Conservation (phyloP, 2,888 invertebrate genomes). For the Pseudeuparius sepicola region DNA sequence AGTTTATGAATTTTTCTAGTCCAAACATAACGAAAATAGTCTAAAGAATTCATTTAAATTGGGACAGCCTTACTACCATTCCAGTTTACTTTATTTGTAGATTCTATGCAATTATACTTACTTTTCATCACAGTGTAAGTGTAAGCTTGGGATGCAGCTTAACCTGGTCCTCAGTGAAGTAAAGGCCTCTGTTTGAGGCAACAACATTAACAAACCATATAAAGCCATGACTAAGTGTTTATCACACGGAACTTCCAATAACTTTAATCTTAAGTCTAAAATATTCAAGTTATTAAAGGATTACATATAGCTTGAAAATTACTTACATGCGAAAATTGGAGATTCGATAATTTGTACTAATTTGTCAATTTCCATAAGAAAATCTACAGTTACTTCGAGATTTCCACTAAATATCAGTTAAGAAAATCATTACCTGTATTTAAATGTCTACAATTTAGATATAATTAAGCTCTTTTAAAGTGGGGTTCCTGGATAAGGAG, state of each 20-base stretch:
- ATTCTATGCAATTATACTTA: too few species aligned
- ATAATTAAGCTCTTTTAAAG: conserved; percentile 3
- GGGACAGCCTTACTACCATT: too few species aligned
- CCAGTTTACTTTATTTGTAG: too few species aligned
- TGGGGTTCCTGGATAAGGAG: too few species aligned
- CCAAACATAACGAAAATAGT: too few species aligned
- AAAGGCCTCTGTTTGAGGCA: conserved; percentile 97
- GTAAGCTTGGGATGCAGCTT: conserved; percentile 63
- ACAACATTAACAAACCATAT: conserved; percentile 91
- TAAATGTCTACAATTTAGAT: conserved; percentile 3
- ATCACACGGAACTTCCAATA: conserved; percentile 69
- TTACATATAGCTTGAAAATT: conserved; percentile 3
- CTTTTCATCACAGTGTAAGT: conserved; percentile 45
- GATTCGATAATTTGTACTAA: conserved; percentile 96
- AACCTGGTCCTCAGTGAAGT: conserved; percentile 71
- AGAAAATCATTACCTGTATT: conserved; percentile 21
- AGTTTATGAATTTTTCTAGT: too few species aligned
- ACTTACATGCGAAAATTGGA: conserved; percentile 96
- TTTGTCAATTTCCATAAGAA: conserved; percentile 93
- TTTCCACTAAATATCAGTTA: conserved; percentile 59
- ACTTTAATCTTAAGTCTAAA: conserved; percentile 82
- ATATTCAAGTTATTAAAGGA: conserved; percentile 15
- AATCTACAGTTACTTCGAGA: conserved; percentile 92
- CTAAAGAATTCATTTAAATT: too few species aligned
- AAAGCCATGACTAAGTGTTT: conserved; percentile 76